Evolutionary conservation across 2,113 vertebrate species (phyloP).

Genomic region (Anhinga rufa): DNA sequence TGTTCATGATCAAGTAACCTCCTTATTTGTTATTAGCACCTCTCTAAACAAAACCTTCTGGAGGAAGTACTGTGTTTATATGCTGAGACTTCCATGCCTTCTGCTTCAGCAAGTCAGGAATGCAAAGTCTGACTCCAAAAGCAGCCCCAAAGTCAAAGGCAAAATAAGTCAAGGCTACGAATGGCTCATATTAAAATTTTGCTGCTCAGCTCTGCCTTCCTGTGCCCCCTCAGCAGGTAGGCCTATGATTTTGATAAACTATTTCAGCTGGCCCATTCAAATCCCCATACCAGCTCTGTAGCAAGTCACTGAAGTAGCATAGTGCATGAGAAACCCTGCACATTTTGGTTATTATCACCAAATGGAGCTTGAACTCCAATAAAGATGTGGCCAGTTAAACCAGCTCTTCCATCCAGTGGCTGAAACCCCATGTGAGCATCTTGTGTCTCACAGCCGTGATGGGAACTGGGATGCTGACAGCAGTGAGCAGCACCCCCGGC

Average conservation of each 20-base stretch:
- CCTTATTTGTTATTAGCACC: neutral
- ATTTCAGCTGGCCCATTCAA: neutral
- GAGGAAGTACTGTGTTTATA: neutral
- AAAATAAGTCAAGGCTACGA: neutral
- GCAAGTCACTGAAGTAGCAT: neutral
- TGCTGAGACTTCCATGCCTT: neutral
- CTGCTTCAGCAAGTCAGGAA: neutral
- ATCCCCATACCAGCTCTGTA: neutral
- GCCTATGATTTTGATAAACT: neutral
- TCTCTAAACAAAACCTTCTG: neutral
- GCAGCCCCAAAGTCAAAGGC: neutral
- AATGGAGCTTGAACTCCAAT: neutral
- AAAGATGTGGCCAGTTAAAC: neutral
- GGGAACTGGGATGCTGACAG: neutral
- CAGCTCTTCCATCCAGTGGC: neutral
- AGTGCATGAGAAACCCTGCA: neutral
- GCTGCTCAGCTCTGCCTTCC: neutral
- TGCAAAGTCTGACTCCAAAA: neutral
- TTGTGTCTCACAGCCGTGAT: rapidly evolving
- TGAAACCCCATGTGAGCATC: neutral
- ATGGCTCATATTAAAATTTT: neutral
- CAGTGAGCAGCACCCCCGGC: neutral
- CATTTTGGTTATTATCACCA: neutral
- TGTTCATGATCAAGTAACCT: neutral
- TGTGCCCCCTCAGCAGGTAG: neutral